A percentile compares a stretch with the other conserved stretches of the same genome.
These are phyloP conservation scores for Stercorarius parasiticus DNA, from an alignment of 2,113 vertebrate genomes.

Conservation along the genomic window DNA sequence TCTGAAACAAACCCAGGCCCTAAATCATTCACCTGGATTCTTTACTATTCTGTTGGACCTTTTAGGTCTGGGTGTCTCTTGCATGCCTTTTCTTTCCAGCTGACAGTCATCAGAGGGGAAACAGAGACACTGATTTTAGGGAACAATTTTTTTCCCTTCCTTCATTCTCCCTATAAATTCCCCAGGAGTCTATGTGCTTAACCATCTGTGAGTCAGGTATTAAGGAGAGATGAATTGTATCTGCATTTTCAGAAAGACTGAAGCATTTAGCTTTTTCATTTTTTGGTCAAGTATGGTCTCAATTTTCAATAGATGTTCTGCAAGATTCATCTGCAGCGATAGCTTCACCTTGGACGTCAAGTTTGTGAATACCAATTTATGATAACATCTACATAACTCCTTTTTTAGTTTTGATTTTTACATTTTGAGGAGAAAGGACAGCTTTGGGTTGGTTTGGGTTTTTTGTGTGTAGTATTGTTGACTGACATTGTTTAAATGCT, in stretches of 20 bases:
- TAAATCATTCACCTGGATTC: neutral
- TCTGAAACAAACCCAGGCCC: neutral
- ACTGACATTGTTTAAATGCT: neutral
- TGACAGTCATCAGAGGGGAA: neutral
- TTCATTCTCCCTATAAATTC: neutral
- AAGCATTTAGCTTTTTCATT: neutral
- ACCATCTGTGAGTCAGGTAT: neutral
- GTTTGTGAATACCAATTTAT: neutral
- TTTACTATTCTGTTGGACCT: neutral
- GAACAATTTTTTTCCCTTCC: neutral
- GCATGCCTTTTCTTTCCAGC: neutral
- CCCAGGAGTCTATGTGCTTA: neutral
- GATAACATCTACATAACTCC: neutral
- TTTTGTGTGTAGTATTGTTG: neutral
- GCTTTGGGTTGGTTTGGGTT: neutral
- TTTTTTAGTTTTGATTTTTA: neutral
- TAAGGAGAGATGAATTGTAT: neutral
- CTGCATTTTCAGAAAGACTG: neutral
- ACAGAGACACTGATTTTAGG: neutral
- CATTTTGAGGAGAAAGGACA: neutral
- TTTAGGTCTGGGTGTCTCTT: neutral
- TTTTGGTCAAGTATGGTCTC: neutral
- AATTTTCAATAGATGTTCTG: neutral
- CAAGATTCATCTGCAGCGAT: neutral
- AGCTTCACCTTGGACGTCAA: neutral